Evolutionary conservation across 2,797 vertebrate species (phyloP), one percentile per base, ranked within the genome.

Genomic region (Poeciliopsis turneri): DNA sequence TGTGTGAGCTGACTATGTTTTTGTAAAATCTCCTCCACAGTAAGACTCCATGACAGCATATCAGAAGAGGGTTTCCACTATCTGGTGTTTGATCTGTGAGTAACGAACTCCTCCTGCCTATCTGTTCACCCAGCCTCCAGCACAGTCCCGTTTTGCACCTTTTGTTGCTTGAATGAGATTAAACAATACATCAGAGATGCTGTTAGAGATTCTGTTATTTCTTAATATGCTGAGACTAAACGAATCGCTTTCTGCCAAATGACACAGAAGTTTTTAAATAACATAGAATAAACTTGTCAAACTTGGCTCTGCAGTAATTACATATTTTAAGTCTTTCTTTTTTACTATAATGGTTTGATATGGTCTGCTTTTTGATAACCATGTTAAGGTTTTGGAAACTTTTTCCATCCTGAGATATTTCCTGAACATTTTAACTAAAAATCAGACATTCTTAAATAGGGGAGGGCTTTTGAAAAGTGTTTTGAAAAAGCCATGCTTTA

Each of bases 41-140:
- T 99, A 89, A 95, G 98, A 86, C 98, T 99, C 81, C 98, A 99
- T 94, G 98, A 99, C 95, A 99, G 98, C 96, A 99, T 99, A 96
- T 99, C 98, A 79, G 98, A 99, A 92, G 98, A 99, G 90, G 97
- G 98, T 88, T 98, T 97, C 94, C 98, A 99, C 95, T 99, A 99
- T 95, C 94, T 99, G 95, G 97, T 99, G 92, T 99, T 99, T 95
- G 98, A 99, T 96, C 95, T 99, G 98, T 99, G 95, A 99, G 98
- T 99, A 88, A 74, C 46, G 78, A 2, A 72, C 70, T 73, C 25
- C 33, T 28, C 28, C 49, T 25, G 41, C 6, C 13, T 70, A 30
- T 57, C 55, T 47, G 25, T 59, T 49, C 46, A 53, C 46, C 28
- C 74, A 75, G 41, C 4, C 4, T 43, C 72, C 15, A 53, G 39